A percentile compares a stretch with the other conserved stretches of the same genome.
phyloP scores from a whole-genome alignment of 2,888 invertebrate genomes.

The Omphaloscelis lunosa region DNA sequence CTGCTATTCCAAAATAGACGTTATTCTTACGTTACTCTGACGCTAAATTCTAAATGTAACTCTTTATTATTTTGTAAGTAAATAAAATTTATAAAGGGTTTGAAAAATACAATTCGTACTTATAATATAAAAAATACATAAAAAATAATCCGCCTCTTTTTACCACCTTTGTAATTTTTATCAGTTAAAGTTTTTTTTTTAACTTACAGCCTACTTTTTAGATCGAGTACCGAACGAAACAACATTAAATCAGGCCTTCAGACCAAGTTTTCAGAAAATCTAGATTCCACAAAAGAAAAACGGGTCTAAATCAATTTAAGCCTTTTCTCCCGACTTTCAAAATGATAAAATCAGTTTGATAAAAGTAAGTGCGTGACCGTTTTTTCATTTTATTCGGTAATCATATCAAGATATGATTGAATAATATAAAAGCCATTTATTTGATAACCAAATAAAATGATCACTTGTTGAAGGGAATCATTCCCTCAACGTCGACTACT shows the following conservation, averaged over 20 bases:
- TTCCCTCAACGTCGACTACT: neutral
- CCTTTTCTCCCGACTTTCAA: conserved; percentile 43
- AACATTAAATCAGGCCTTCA: conserved; percentile 31
- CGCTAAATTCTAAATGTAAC: neutral
- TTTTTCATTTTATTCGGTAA: conserved; percentile 11
- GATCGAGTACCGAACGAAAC: conserved; percentile 9
- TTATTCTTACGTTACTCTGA: neutral
- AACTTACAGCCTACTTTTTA: no score
- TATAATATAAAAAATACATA: no score
- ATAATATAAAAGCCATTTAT: neutral
- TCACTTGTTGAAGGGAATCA: conserved; percentile 1
- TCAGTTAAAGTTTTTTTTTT: no score
- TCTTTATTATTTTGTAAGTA: neutral
- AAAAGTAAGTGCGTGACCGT: conserved; percentile 24
- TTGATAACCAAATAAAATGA: neutral
- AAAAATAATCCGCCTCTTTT: no score
- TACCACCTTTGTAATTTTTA: no score
- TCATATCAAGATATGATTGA: conserved; percentile 10
- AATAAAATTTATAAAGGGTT: neutral
- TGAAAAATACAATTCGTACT: neutral
- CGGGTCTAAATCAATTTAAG: conserved; percentile 52
- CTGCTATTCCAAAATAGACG: conserved; percentile 15
- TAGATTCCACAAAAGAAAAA: conserved; percentile 10
- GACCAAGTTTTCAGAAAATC: conserved; percentile 25
- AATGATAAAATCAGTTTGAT: conserved; percentile 34